Evolutionary conservation across 2,888 invertebrate species (phyloP), one percentile per base, ranked within the genome.

Genomic region (Amiota minor): DNA sequence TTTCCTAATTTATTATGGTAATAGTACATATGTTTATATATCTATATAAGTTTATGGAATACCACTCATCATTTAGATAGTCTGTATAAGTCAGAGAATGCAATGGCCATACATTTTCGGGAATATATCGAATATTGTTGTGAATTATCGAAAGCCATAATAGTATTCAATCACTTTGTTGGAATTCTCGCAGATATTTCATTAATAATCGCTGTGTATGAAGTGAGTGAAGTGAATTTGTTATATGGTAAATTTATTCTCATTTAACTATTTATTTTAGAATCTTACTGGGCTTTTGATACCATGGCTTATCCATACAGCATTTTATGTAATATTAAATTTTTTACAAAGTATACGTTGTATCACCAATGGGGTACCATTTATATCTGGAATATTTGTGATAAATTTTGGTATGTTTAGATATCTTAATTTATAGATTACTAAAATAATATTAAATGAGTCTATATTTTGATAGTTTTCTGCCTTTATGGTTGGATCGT

Each of bases 291-390:
- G 45, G 12, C 23, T 62, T 12, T 35, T 62, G 23, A 62, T 62
- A 62, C 62, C 62, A 23, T 62, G 62, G 62, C 12, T 62, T n/a
- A 45, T 62, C n/a, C 46, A 62, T 45, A n/a, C 23, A 35, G 1
- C 45, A 16, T 16, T 62, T 35, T 35, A 3, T n/a, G 2, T 62
- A 23, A n/a, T 62, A 23, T 45, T 62, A 6, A 8, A 62, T 23
- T 45, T 62, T n/a, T 46, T 62, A 14, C 16, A 46, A 9, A 20
- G 62, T 46, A n/a, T 45, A 16, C 46, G 14, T 35, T 62, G 62
- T 45, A 9, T 62, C 2, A 16, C 12, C 9, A 45, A 14, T 6
- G 11, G n/a, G 1, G 62, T 35, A 45, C 45, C 14, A 45, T n/a
- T 45, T 16, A 16, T 62, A 16, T 14, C n/a, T n/a, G 45, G 12